Percentiles rank a stretch among this genome's conserved stretches.
phyloP scores from a whole-genome alignment of 2,113 vertebrate species.

The Bubo blakistoni region DNA sequence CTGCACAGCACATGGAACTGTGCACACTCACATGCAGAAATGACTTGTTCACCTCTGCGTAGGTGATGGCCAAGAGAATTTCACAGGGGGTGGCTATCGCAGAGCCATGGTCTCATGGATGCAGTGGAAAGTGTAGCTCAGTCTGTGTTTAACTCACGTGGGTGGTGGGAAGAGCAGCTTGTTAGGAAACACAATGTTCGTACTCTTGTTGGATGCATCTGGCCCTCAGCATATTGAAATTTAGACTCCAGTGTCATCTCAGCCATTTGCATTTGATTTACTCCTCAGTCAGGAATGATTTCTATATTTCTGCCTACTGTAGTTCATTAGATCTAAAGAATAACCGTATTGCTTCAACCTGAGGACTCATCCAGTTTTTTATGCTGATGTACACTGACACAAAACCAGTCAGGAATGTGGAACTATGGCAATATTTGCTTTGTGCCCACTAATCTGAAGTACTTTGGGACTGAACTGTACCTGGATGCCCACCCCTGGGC shows the following conservation, averaged over 20 bases:
- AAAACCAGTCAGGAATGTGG: slow-evolving; percentile 8
- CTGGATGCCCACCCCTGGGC: neutral
- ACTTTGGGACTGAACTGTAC: neutral
- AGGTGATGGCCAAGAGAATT: neutral
- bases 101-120: accelerated
- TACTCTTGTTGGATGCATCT: neutral
- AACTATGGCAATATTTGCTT: neutral
- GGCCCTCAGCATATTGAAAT: neutral
- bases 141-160: neutral
- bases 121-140: neutral
- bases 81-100: neutral
- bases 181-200: neutral
- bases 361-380: neutral
- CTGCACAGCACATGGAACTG: too few relatives aligned
- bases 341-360: neutral
- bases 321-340: neutral
- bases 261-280: slow-evolving; percentile 13
- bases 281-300: neutral
- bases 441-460: neutral
- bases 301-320: neutral
- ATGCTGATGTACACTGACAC: neutral
- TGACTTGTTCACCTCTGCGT: neutral
- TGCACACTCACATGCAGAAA: neutral
- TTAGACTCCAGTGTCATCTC: neutral
- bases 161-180: neutral